Evolutionary conservation across 2,888 invertebrate species (phyloP), one percentile per base, ranked within the genome.

Genomic region (Argynnis bischoffii): DNA sequence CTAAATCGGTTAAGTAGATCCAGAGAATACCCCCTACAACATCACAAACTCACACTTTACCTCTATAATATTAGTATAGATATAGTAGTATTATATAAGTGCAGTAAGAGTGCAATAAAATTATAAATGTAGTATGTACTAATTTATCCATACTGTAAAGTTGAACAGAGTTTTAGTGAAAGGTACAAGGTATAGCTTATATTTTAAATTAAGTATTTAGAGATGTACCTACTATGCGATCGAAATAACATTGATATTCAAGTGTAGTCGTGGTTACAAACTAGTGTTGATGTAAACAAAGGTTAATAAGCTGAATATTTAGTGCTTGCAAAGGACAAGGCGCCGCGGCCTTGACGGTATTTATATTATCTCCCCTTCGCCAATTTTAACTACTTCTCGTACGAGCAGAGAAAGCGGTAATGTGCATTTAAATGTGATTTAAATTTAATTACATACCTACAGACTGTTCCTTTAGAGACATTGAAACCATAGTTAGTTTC

Each of bases 361-460:
- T 65, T 66, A 59, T 66, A 59, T 51, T 65, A 56, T 65, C 51
- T 56, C 65, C 53, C 57, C 26, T 60, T 59, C 53, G 65, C 59
- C 54, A 59, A 46, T 35, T 65, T 53, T 66, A 66, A 47, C 59
- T 54, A 47, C 41, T 18, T 48, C 26, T 26, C 26, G 26, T 26
- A 59, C 46, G 16, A 26, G 14, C 31, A 11, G 47, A 35, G 31
- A 26, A 66, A 16, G 47, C 35, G 53, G 21, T 21, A 50, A 56
- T 55, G 18, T 21, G 35, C 35, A 13, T 56, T 56, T 50, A n/a
- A 35, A 35, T 35, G 8, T 35, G 6, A 35, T 35, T 35, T 35
- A 35, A 35, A 35, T 35, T 35, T 35, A 35, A 41, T 41, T 11
- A 41, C 11, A 11, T 11, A 11, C 35, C 11, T 41, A 8, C 35